Percentiles rank a stretch among this genome's conserved stretches.
These are phyloP conservation scores for Panagrolaimus sp. DNA, from an alignment of 1,140 invertebrate species.

Conservation along the genomic window DNA sequence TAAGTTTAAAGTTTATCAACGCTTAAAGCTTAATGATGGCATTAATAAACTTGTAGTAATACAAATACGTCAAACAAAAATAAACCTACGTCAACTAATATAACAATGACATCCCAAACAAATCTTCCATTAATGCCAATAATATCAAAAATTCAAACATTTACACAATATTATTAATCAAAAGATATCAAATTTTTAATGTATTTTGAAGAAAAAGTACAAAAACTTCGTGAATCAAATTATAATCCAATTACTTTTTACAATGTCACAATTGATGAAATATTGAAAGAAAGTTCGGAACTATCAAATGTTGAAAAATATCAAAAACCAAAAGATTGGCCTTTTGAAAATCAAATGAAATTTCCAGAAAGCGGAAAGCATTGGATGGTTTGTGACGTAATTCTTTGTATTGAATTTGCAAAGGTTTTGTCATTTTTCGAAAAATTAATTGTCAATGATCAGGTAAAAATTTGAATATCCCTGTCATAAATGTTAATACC, in stretches of 20 bases:
- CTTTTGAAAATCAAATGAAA: background rate
- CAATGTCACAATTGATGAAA: background rate
- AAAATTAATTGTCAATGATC: background rate
- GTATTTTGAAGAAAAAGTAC: background rate
- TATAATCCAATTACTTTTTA: background rate
- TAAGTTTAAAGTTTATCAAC: too few species aligned
- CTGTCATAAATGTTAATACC: too few species aligned
- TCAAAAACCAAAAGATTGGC: background rate
- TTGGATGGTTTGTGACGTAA: background rate
- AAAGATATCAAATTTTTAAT: background rate
- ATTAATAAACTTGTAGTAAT: too few species aligned
- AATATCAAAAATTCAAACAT: too few species aligned
- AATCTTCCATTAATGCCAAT: too few species aligned
- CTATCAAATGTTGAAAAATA: background rate
- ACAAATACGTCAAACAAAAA: too few species aligned
- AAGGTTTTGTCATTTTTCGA: background rate
- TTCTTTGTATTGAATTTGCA: conserved; percentile 1
- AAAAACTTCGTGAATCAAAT: background rate
- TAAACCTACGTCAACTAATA: too few species aligned
- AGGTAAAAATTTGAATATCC: background rate
- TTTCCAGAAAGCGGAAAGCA: background rate
- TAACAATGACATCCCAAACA: too few species aligned
- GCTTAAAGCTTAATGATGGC: too few species aligned
- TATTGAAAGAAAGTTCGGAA: background rate
- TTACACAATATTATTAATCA: too few species aligned